These are phyloP conservation scores for Teleiodes luculella DNA, from an alignment of 2,888 invertebrate genomes.

Conservation along the genomic window DNA sequence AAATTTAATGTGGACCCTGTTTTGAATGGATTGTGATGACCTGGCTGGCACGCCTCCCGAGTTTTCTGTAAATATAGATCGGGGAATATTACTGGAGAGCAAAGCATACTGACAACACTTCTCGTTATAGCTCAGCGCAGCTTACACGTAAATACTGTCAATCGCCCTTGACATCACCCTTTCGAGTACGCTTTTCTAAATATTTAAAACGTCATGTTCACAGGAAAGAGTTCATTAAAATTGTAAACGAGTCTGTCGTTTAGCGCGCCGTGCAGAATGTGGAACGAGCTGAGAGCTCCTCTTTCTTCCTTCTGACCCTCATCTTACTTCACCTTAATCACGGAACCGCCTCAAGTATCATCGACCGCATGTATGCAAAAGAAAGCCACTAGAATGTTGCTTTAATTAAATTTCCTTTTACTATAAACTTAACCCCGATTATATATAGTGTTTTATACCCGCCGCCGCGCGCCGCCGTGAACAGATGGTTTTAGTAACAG, in stretches of 20 bases:
- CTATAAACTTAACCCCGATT: conserved; percentile 13
- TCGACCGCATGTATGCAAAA: conserved; percentile 12
- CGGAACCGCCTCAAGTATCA: conserved; percentile 24
- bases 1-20: conserved; percentile 25
- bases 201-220: conserved; percentile 24
- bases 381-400: conserved; percentile 9
- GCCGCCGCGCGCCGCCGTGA: neutral
- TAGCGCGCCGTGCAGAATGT: conserved; percentile 41
- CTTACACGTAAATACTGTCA: conserved; percentile 18
- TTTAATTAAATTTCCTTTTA: conserved; percentile 7
- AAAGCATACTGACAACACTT: conserved; percentile 47
- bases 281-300: conserved; percentile 44
- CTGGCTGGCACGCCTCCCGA: conserved; percentile 66
- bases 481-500: neutral
- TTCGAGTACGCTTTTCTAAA: conserved; percentile 27
- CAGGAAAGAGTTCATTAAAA: conserved; percentile 39
- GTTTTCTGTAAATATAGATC: conserved; percentile 61
- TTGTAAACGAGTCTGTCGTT: conserved; percentile 42
- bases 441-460: neutral
- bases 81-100: conserved; percentile 51
- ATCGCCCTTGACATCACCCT: conserved; percentile 27
- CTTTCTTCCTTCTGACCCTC: conserved; percentile 34
- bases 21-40: conserved; percentile 39
- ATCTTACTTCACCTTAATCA: conserved; percentile 31
- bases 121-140: conserved; percentile 33